Base-by-base conservation (phyloP, 2,888 invertebrate genomes). In the Noctua comes region DNA sequence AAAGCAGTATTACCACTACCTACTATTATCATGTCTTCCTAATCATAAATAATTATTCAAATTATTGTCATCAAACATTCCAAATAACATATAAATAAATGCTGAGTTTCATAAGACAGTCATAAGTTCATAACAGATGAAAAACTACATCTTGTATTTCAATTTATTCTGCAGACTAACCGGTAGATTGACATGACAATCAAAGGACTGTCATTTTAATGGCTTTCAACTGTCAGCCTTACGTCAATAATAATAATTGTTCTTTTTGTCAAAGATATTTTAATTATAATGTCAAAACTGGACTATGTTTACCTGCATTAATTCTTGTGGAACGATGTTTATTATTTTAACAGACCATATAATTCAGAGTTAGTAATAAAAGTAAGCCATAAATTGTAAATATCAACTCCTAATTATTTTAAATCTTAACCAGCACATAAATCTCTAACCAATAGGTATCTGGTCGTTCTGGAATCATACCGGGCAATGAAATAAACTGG, bases 11-110 rank as follows among this genome's bases (percentile, higher is more conserved):
- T 65, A 66, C 24, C 59, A 73, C 54, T 59, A 43, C 10, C 31
- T 64, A 36, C 31, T 57, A 59, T 51, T 54, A 65, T 76, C 59
- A 64, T 27, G 70, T 86, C 84, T 79, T 76, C 66, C 73, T 43
- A 64, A 64, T 48, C 11, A 40, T 51, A 31, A 43, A 43, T 16
- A 31, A n/a, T 48, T 46, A 16, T 46, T 54, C 27, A 11, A 43
- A 31, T 31, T 43, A 2, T 43, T 54, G 24, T 43, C 7, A 51
- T 43, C 7, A 31, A n/a, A 51, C 3, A 80, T 80, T 27, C 5
- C 11, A 43, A 64, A 43, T 40, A 40, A 27, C 40, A 11, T 10
- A 1, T 5, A 31, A 31, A 27, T n/a, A 11, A 36, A 43, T 21
- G 36, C 18, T 24, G 8, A 36, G 24, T 54, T 68, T 46, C 13